Conservation (phyloP, 2,113 vertebrate species). For the Dendropsophus ebraccatus region DNA sequence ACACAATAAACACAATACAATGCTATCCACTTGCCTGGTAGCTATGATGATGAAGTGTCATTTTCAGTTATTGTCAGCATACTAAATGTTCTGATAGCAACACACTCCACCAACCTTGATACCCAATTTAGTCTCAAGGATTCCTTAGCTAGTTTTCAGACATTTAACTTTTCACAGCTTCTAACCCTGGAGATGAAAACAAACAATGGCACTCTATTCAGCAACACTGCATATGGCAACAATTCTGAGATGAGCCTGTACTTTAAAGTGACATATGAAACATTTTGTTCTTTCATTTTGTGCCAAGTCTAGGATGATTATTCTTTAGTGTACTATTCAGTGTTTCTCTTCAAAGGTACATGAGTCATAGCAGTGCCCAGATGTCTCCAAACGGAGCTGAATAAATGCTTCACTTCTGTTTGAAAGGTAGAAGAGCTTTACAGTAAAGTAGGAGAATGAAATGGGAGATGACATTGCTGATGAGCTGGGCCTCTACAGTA, state of each 20-base stretch:
- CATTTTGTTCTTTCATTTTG: conserved; percentile 14
- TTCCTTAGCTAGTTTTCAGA: not conserved
- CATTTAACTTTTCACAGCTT: conserved; percentile 15
- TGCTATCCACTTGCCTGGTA: too few relatives aligned
- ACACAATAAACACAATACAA: not conserved
- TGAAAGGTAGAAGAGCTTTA: not conserved
- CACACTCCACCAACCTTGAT: not conserved
- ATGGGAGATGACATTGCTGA: not conserved
- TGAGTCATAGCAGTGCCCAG: conserved; percentile 27
- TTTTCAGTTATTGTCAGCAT: conserved; percentile 5
- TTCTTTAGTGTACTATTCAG: conserved; percentile 29
- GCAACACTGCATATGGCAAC: not conserved
- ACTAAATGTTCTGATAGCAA: not conserved
- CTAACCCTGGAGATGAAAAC: not conserved
- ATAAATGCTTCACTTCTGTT: not conserved
- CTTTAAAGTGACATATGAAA: conserved; percentile 12
- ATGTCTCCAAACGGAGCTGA: not conserved
- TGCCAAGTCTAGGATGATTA: conserved; percentile 21
- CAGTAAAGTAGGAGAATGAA: not conserved
- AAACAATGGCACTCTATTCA: conserved; percentile 14
- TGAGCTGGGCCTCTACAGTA: not conserved
- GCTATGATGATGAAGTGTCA: not conserved
- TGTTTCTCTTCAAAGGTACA: conserved; percentile 14
- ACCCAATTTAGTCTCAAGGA: not conserved
- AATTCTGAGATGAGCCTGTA: not conserved